These are phyloP conservation scores for Threskiornis aethiopicus DNA, from an alignment of 2,797 vertebrate genomes.

Conservation along the genomic window DNA sequence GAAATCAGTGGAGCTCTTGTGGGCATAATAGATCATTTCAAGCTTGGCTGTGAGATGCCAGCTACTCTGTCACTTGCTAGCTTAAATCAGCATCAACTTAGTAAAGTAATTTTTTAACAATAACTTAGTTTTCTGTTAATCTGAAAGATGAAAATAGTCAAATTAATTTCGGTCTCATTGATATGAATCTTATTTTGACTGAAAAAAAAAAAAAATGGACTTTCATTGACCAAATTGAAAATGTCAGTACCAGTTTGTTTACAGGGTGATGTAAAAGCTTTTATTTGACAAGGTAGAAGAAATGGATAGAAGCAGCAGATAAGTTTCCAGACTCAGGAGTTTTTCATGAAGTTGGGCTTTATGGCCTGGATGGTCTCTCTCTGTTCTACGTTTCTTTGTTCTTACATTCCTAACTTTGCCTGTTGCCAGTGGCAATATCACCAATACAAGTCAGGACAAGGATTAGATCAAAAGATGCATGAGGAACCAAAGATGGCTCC, in stretches of 20 bases:
- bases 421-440: constrained; percentile 57
- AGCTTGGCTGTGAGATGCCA: not conserved
- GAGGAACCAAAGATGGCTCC: constrained; percentile 54
- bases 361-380: constrained; percentile 10
- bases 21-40: not conserved
- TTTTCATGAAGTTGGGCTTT: not conserved
- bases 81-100: not conserved
- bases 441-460: constrained; percentile 60
- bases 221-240: not conserved
- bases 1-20: not conserved
- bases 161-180: not conserved
- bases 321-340: not conserved
- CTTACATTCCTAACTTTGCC: constrained; percentile 49
- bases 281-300: not conserved
- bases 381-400: constrained; percentile 21
- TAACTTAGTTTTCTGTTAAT: not conserved
- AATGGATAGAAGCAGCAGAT: not conserved
- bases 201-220: not conserved
- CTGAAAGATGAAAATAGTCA: not conserved
- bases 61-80: not conserved
- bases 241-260: not conserved
- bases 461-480: constrained; percentile 41
- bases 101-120: not conserved
- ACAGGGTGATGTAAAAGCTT: not conserved
- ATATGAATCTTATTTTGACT: accelerated